Conservation (phyloP, 2,113 vertebrate species). For the Sinocyclocheilus anshuiensis region DNA sequence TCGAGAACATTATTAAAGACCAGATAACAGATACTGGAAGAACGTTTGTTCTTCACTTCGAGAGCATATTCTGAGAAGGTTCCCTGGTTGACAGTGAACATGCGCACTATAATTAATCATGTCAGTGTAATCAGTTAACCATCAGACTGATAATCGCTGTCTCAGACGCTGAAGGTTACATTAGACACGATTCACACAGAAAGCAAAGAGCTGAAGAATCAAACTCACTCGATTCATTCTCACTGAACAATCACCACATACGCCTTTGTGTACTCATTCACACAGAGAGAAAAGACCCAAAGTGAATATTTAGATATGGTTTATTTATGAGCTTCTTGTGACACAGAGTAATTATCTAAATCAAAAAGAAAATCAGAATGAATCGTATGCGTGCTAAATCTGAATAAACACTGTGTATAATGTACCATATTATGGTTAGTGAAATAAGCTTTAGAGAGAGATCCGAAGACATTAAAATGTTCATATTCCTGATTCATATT, state of each 20-base stretch:
- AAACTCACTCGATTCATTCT: neutral
- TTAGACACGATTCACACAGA: too few species aligned
- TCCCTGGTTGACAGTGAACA: too few species aligned
- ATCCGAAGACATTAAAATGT: neutral
- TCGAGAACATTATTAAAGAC: too few species aligned
- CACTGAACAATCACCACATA: neutral
- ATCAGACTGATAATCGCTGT: too few species aligned
- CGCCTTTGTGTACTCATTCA: neutral
- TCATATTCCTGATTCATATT: too few species aligned
- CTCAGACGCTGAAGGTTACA: too few species aligned
- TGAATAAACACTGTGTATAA: constrained; percentile 46
- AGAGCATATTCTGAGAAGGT: too few species aligned
- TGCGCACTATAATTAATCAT: too few species aligned
- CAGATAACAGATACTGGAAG: too few species aligned
- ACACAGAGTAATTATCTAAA: constrained; percentile 47
- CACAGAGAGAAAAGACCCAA: neutral
- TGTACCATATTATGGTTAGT: constrained; percentile 48
- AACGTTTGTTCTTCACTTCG: too few species aligned
- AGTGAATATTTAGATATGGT: constrained; percentile 40
- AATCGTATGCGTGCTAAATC: neutral
- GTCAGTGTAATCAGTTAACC: too few species aligned
- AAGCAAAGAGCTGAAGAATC: too few species aligned
- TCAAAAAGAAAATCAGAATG: constrained; percentile 50
- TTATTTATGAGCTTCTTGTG: constrained; percentile 49
- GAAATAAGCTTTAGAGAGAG: constrained; percentile 32